A percentile compares a stretch with the other conserved stretches of the same genome.
Evolutionary conservation across 1,140 invertebrate genomes (phyloP).

Genomic region (Nebria ingens): DNA sequence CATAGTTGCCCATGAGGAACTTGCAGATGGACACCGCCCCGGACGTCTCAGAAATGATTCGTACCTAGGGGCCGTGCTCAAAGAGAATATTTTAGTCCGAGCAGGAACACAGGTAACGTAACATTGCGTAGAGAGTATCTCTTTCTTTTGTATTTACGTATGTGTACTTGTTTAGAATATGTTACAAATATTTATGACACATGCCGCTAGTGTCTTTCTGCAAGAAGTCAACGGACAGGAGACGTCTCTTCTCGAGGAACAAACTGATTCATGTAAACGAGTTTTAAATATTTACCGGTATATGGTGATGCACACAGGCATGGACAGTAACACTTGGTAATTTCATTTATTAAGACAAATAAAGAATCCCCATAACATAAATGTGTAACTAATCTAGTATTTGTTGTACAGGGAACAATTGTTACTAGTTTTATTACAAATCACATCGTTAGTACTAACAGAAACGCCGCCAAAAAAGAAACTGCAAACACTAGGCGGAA

Average conservation of each 20-base stretch:
- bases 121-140: too few species aligned
- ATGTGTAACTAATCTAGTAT: conserved; percentile 17
- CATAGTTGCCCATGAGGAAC: conserved; percentile 30
- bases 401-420: conserved; percentile 66
- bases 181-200: conserved; percentile 87
- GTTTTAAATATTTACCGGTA: conserved; percentile 94
- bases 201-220: conserved; percentile 91
- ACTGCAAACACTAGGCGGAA: conserved; percentile 66
- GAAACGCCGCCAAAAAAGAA: conserved; percentile 63
- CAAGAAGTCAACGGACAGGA: conserved; percentile 50
- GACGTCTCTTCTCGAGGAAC: conserved; percentile 63
- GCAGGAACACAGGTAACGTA: conserved; percentile 57
- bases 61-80: conserved; percentile 67
- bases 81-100: conserved; percentile 65
- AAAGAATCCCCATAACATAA: neutral
- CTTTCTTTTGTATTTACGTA: too few species aligned
- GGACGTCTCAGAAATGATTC: conserved; percentile 69
- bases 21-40: conserved; percentile 42
- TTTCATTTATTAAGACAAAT: conserved; percentile 7
- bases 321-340: conserved; percentile 88
- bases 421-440: conserved; percentile 76
- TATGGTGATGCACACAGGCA: conserved; percentile 92
- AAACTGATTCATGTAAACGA: conserved; percentile 93
- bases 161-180: conserved; percentile 83
- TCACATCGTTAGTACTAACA: conserved; percentile 82